Base-by-base conservation (phyloP, 2,797 vertebrate genomes). In the Luscinia luscinia region DNA sequence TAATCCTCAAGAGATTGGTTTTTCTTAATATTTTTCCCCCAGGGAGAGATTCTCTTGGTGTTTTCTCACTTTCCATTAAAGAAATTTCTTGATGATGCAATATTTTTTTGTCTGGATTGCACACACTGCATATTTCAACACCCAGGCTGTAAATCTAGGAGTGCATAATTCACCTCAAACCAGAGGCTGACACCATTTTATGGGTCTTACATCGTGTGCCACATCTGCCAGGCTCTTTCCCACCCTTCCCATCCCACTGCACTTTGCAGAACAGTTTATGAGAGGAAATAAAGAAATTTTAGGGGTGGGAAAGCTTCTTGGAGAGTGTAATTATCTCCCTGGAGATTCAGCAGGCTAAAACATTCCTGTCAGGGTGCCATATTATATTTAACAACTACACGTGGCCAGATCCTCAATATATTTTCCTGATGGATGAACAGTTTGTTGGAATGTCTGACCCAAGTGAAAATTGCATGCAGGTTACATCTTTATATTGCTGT, bases 291-390 rank as follows among this genome's bases (percentile, higher is more conserved):
- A 89, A 94, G 64, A 78, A 22, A 81, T 77, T 64, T 75, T 64
- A 88, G 46, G 24, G 30, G 24, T 30, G 58, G 54, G 38, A 88
- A 90, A 61, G 13, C 41, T 88, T 64, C 54, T 55, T 34, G n/a
- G 23, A 77, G n/a, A 91, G 18, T 64, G 13, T 73, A 78, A 93
- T 93, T 90, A 69, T 58, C 51, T 93, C 77, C n/a, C 66, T 54
- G 55, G 51, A 51, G 67, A 54, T 73, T 72, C n/a, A 75, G 38
- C 32, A 74, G 61, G 32, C 28, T 90, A 63, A 92, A 84, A 41
- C 43, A 51, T 27, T 74, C n/a, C 46, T 69, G n/a, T 27, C n/a
- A 30, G 54, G 51, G 41, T 89, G 49, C 38, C 28, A 22, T 7
- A 7, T 90, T 74, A 66, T 51, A 40, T 66, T 76, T 59, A 86